Base-by-base conservation (phyloP, 2,888 invertebrate genomes). In the Coelinius sp. region DNA sequence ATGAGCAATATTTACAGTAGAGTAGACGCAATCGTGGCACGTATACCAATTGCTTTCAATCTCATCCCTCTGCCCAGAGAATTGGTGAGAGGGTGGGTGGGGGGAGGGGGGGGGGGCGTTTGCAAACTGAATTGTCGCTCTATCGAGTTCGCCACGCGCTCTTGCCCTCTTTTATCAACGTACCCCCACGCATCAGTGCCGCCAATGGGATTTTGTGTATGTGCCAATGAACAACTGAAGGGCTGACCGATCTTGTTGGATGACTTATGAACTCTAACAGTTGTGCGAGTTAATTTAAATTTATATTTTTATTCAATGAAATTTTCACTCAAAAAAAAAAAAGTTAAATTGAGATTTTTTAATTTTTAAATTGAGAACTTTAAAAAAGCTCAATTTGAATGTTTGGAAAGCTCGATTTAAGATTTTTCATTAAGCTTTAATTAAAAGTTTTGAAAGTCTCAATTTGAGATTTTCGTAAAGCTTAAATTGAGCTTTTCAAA, bases 1-100 rank as follows among this genome's bases (percentile, higher is more conserved):
- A 77, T 74, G 72, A 76, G 77, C 73, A 77, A 80, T 81, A 82
- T 82, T 81, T 80, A 81, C 80, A 81, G 78, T 79, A 81, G 79
- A 81, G 80, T 81, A 80, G 79, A 78, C 79, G 79, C 80, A 80
- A 81, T 81, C 78, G 80, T 75, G 77, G 76, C 77, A 77, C 80
- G 77, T 76, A 59, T 59, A 77, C 79, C 78, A 81, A 82, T 81
- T 81, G 79, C 77, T 76, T 76, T 78, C 79, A 76, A 77, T 75
- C 77, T 74, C 76, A 75, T 73, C 72, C 76, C 68, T 56, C 24
- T 53, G 41, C 59, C 31, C 20, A 20, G 59, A 20, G 52, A 38
- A 24, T 53, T 22, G 52, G 52, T 22, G 67, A 20, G 52, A 10
- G 49, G 27, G 49, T 10, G 66, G 49, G 31, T 2, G 66, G 49